Percentiles rank a stretch among this genome's conserved stretches.
phyloP scores from a whole-genome alignment of 1,140 invertebrate genomes.

The Zaprionus lachaisei region DNA sequence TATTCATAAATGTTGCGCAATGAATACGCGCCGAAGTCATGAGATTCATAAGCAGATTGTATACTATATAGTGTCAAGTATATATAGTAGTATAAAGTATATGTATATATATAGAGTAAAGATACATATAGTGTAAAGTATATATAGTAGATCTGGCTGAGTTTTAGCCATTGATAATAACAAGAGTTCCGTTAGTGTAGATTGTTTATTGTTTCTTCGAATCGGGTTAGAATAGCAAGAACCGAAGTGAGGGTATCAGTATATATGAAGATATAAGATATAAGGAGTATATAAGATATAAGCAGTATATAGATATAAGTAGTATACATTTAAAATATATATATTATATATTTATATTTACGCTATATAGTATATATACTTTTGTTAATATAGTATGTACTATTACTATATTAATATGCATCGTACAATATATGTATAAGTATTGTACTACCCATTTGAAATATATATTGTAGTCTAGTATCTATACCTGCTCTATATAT shows the following conservation, averaged over 20 bases:
- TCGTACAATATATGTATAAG: too few species aligned
- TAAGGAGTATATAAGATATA: too few species aligned
- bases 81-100: not conserved
- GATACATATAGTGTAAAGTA: not conserved
- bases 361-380: too few species aligned
- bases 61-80: not conserved
- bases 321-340: too few species aligned
- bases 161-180: not conserved
- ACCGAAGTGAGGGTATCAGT: not conserved
- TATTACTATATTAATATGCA: too few species aligned
- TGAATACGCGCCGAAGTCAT: conserved; percentile 13
- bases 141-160: not conserved
- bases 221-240: not conserved
- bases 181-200: not conserved
- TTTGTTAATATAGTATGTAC: too few species aligned
- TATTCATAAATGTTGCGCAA: conserved; percentile 24
- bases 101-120: not conserved
- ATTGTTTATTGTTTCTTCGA: not conserved
- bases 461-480: too few species aligned
- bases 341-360: too few species aligned
- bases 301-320: too few species aligned
- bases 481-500: too few species aligned
- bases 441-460: too few species aligned
- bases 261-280: too few species aligned
- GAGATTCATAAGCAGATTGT: not conserved